Evolutionary conservation across 2,797 vertebrate genomes (phyloP), one percentile per base, ranked within the genome.

Genomic region (Enteromius viviparus): DNA sequence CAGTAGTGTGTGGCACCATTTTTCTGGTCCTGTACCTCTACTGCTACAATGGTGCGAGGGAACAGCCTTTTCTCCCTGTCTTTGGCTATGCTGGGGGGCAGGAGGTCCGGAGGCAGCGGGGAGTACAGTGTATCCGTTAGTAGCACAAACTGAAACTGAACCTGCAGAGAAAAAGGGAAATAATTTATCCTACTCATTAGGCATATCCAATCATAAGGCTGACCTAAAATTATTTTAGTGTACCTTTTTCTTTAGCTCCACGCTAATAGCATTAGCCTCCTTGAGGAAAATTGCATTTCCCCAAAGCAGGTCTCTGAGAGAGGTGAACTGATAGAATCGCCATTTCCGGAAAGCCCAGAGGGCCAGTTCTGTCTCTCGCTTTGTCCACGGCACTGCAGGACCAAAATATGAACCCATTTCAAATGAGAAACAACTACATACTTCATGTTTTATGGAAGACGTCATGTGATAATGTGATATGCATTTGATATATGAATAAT

Each of bases 321-420:
- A 99, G 0, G 98, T 99, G 93, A 99, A 99, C 90, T 99, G 98
- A 91, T 99, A 99, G 93, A 97, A 98, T 88, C 96, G 96, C 98
- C 98, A 99, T 91, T 99, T 98, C 66, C 98, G 96, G 92, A 98
- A 99, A 83, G 96, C 97, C 97, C 97, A 99, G 71, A 98, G 92
- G 0, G 98, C 97, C 85, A 98, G 91, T 89, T 99, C 97, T 0
- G 96, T 97, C 89, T 99, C 97, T 15, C 92, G 93, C n/a, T 92
- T 92, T 0, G 96, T 98, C 97, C 98, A 99, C 1, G 95, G 95
- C 88, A 99, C 98, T 98, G 91, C 15, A 60, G 23, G 11, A 55
- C 6, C 29, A 83, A 78, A 78, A 51, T 37, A 71, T 26, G 5
- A 64, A 21, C 15, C 15, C 53, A 70, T 70, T 75, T 77, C 10